Percentiles rank a stretch among this genome's conserved stretches.
These are phyloP conservation scores for Spodoptera picta DNA, from an alignment of 2,888 invertebrate species.

Conservation along the genomic window DNA sequence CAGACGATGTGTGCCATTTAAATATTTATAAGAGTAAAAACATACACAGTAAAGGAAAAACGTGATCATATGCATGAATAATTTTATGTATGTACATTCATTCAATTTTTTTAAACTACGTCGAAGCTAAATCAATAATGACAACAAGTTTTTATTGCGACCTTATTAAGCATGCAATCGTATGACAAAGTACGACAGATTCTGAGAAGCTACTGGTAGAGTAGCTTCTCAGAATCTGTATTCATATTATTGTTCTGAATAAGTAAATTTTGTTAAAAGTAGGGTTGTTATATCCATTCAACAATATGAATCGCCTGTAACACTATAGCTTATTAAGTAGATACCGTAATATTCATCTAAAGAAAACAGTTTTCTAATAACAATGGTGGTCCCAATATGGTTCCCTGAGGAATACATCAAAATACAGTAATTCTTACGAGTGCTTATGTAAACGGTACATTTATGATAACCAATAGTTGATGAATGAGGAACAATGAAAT, in stretches of 20 bases:
- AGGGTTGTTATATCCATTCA: slow-evolving; percentile 4
- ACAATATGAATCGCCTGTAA: slow-evolving; percentile 11
- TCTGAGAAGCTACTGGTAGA: not conserved
- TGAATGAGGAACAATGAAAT: slow-evolving; percentile 14
- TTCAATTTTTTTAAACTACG: slow-evolving; percentile 19
- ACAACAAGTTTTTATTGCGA: slow-evolving; percentile 14
- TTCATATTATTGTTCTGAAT: slow-evolving; percentile 8
- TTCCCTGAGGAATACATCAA: slow-evolving; percentile 22
- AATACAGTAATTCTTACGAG: slow-evolving; percentile 3
- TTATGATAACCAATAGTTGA: not conserved
- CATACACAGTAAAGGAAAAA: slow-evolving; percentile 28
- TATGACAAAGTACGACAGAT: not conserved
- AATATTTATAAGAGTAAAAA: slow-evolving; percentile 38
- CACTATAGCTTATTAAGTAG: not conserved
- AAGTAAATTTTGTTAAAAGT: slow-evolving; percentile 1
- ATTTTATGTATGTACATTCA: slow-evolving; percentile 30
- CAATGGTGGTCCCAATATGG: slow-evolving; percentile 14
- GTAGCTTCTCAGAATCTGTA: too few species aligned
- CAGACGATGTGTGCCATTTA: slow-evolving; percentile 14
- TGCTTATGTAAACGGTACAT: slow-evolving; percentile 4
- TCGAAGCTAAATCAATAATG: slow-evolving; percentile 24
- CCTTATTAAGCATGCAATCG: slow-evolving; percentile 2
- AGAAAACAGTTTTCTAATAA: slow-evolving; percentile 7
- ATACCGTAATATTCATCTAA: slow-evolving; percentile 10
- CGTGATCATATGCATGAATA: slow-evolving; percentile 30